These are phyloP conservation scores for Meiosimyza platycephala DNA, from an alignment of 2,888 invertebrate genomes.

Conservation along the genomic window DNA sequence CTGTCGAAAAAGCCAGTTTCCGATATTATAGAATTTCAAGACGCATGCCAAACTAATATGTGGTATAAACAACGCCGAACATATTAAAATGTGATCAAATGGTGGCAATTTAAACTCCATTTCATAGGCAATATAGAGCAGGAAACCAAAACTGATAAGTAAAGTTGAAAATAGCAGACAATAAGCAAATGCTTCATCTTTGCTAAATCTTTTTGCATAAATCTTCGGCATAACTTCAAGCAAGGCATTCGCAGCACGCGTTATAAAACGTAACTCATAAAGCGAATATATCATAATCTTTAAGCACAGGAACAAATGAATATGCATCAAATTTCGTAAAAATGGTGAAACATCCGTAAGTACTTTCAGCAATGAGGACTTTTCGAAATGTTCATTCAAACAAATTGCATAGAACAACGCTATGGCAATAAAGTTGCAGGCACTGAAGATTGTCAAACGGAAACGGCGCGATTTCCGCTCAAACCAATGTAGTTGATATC, in stretches of 20 bases:
- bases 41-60: conserved; percentile 55
- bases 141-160: conserved; percentile 48
- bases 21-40: conserved; percentile 43
- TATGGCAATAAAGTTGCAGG: conserved; percentile 46
- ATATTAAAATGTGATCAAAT: conserved; percentile 54
- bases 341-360: conserved; percentile 56
- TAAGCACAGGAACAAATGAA: conserved; percentile 55
- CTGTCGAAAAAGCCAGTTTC: conserved; percentile 50
- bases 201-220: conserved; percentile 28
- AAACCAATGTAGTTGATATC: conserved; percentile 52
- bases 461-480: conserved; percentile 44
- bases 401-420: conserved; percentile 49
- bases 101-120: conserved; percentile 59
- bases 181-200: conserved; percentile 47
- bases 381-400: conserved; percentile 56
- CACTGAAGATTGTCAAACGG: conserved; percentile 45
- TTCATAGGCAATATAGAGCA: conserved; percentile 56
- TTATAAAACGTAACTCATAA: conserved; percentile 48
- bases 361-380: conserved; percentile 50
- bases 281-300: conserved; percentile 53
- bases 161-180: conserved; percentile 52
- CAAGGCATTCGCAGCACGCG: conserved; percentile 48
- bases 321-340: conserved; percentile 49
- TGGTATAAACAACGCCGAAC: conserved; percentile 57
- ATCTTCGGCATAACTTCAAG: conserved; percentile 37